Evolutionary conservation across 2,797 vertebrate species (phyloP).

Genomic region (Sebastes iracundus): DNA sequence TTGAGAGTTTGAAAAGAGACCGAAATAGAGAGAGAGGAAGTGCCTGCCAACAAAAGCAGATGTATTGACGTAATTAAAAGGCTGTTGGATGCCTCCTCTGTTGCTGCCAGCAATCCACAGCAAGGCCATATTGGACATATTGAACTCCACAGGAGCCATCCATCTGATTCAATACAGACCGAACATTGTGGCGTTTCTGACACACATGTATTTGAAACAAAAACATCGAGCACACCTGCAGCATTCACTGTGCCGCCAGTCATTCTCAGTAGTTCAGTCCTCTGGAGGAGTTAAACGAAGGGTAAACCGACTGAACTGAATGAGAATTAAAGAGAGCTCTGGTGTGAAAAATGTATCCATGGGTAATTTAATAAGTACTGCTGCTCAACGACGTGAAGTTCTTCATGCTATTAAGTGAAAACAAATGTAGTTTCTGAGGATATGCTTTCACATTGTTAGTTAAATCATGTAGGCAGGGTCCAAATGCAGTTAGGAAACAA

Average conservation of each 20-base stretch:
- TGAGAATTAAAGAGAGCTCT: neutral
- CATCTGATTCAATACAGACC: constrained; percentile 4
- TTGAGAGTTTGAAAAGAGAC: neutral
- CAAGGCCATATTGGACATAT: constrained; percentile 34
- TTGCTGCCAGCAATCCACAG: constrained; percentile 8
- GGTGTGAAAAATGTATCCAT: neutral
- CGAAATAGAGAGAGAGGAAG: neutral
- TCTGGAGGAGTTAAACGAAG: neutral
- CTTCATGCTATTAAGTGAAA: neutral
- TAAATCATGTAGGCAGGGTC: neutral
- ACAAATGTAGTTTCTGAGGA: neutral
- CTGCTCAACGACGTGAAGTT: neutral
- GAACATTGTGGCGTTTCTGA: constrained; percentile 1
- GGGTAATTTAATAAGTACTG: neutral
- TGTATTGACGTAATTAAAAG: constrained; percentile 39
- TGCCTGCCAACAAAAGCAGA: constrained; percentile 16
- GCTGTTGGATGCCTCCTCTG: constrained; percentile 11
- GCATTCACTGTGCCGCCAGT: neutral
- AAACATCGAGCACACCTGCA: neutral
- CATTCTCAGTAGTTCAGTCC: neutral
- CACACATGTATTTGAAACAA: neutral
- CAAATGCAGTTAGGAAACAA: constrained; percentile 1
- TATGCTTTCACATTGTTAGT: neutral
- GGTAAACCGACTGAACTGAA: neutral
- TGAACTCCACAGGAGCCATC: neutral